A percentile compares a stretch with the other conserved stretches of the same genome.
phyloP scores from a whole-genome alignment of 2,797 vertebrate genomes.

The Strix occidentalis region DNA sequence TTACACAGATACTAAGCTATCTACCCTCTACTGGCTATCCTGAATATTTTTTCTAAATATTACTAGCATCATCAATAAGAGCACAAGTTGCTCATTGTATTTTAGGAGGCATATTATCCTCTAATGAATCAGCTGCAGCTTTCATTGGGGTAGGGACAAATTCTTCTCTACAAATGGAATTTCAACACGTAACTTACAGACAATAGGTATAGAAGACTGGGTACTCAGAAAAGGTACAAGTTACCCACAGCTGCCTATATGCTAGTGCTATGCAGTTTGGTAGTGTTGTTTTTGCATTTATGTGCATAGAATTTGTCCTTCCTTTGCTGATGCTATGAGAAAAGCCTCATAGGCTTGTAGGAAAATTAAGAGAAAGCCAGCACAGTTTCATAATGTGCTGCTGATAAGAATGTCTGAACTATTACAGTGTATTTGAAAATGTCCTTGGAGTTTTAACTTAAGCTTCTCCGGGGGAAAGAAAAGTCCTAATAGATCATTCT shows the following conservation, averaged over 20 bases:
- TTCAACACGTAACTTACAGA: background rate
- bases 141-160: background rate
- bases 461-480: conserved; percentile 43
- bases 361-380: conserved; percentile 18
- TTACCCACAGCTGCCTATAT: background rate
- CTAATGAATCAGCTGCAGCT: background rate
- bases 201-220: background rate
- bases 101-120: background rate
- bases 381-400: conserved; percentile 15
- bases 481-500: conserved; percentile 58
- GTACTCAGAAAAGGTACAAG: background rate
- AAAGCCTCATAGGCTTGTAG: background rate
- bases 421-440: conserved; percentile 40
- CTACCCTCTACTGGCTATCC: background rate
- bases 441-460: conserved; percentile 62
- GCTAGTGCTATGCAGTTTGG: background rate
- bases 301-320: background rate
- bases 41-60: background rate
- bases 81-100: background rate
- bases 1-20: background rate
- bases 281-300: background rate
- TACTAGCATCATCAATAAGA: background rate
- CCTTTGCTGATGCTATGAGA: background rate
- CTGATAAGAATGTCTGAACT: conserved; percentile 55
- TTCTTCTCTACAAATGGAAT: background rate